Base-by-base conservation (phyloP, 2,888 invertebrate genomes). In the Microplitis manilae region DNA sequence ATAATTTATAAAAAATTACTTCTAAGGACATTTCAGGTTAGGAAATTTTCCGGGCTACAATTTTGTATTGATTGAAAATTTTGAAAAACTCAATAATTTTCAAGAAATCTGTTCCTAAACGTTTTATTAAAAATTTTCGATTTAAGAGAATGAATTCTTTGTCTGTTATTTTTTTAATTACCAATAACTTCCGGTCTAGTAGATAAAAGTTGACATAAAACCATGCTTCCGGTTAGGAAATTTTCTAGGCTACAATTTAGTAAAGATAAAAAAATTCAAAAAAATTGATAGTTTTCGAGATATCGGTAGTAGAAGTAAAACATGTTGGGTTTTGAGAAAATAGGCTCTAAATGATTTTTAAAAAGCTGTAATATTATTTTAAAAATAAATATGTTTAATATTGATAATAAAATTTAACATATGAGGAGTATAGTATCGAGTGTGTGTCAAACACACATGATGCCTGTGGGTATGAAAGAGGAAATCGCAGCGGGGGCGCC, bases 401-500 rank as follows among this genome's bases (percentile, higher is more conserved):
- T 50, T 50, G 50, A 50, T 50, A 50, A 50, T 50, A 50, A 50
- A 50, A 50, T 50, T 50, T 50, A 50, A 50, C 50, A 13, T 50
- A 50, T 50, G 50, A 50, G 50, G 13, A 50, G 8, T 50, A 13
- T 50, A 50, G 50, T 50, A 50, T 50, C 50, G 50, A 50, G 50
- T 50, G 50, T 50, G 50, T 50, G 50, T 50, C 50, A 50, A 50
- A 50, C 30, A 50, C 50, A 64, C 20, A 64, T 64, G 17, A 64
- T 64, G 50, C 50, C 65, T 20, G 65, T 65, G 65, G 65, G 65
- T 65, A 65, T 30, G 30, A 20, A 30, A 20, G 61, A 72, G 59
- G 68, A 64, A 73, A 81, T 87, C 89, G 84, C 89, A 89, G 89
- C 89, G 87, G 89, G 88, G 85, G 88, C 87, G 85, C 86, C 89